These are phyloP conservation scores for Idaea dimidiata DNA, from an alignment of 2,888 invertebrate species.

Conservation along the genomic window DNA sequence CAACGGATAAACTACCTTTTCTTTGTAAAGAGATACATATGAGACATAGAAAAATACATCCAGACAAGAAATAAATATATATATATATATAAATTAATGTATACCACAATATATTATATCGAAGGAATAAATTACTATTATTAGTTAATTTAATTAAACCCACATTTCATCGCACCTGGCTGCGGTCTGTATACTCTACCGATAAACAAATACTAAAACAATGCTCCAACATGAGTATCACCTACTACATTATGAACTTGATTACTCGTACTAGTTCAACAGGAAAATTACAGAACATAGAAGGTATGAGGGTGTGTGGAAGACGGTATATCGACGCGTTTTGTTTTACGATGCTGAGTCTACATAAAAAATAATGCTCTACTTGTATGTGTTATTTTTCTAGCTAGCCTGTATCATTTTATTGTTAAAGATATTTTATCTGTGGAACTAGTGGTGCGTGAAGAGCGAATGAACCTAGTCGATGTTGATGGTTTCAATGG, in stretches of 20 bases:
- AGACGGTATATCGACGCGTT: not conserved
- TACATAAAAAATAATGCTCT: constrained; percentile 12
- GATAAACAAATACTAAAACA: constrained; percentile 3
- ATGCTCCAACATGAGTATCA: no score
- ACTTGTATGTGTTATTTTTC: constrained; percentile 12
- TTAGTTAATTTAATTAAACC: constrained; percentile 14
- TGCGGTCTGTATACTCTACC: constrained; percentile 6
- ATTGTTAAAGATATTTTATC: constrained; percentile 38
- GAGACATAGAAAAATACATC: no score
- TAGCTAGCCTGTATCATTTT: constrained; percentile 18
- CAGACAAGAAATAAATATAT: no score
- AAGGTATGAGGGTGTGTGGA: not conserved
- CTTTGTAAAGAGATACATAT: no score
- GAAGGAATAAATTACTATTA: constrained; percentile 2
- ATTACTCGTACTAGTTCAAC: no score
- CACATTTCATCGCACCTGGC: constrained; percentile 12
- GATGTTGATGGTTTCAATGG: constrained; percentile 20
- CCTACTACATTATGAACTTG: no score
- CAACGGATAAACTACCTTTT: no score
- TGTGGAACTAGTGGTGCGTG: constrained; percentile 45
- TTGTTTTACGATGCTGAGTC: constrained; percentile 10
- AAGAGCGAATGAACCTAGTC: constrained; percentile 39
- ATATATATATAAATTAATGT: no score
- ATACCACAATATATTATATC: not conserved
- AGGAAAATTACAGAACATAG: no score